These are phyloP conservation scores for Phalacrocorax brasilianus DNA, from an alignment of 2,113 vertebrate species.

Conservation along the genomic window DNA sequence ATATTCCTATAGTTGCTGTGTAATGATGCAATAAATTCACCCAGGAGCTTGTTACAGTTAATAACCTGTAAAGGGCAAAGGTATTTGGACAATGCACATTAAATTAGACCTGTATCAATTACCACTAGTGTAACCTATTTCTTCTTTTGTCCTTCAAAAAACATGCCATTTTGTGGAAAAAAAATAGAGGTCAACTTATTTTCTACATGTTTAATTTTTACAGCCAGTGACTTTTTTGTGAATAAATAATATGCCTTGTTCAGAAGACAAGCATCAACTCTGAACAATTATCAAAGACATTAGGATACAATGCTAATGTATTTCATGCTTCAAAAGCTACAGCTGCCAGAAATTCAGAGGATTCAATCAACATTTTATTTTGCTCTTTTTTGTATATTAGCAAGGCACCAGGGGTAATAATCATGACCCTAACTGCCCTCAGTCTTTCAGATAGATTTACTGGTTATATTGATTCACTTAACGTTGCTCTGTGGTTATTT, in stretches of 20 bases:
- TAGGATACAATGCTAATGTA: conserved; percentile 59
- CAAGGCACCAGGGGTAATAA: conserved; percentile 12
- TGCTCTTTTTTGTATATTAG: conserved; percentile 36
- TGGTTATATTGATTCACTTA: conserved; percentile 40
- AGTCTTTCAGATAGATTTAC: conserved; percentile 6
- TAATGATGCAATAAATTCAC: conserved; percentile 52
- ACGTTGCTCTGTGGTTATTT: conserved; percentile 32
- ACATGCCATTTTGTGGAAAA: neutral
- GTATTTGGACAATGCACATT: conserved; percentile 45
- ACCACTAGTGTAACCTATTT: neutral
- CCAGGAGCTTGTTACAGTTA: conserved; percentile 36
- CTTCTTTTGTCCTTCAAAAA: conserved; percentile 37
- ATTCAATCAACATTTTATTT: conserved; percentile 60
- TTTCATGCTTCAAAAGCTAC: conserved; percentile 69
- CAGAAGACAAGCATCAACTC: conserved; percentile 47
- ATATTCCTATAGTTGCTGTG: neutral
- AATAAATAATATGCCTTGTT: conserved; percentile 61
- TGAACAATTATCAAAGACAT: conserved; percentile 55
- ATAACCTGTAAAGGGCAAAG: conserved; percentile 59
- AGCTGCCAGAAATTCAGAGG: conserved; percentile 55
- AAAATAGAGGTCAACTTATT: conserved; percentile 41
- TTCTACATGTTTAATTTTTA: conserved; percentile 53
- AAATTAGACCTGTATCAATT: conserved; percentile 44
- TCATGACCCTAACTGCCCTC: neutral
- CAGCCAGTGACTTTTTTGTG: conserved; percentile 41